phyloP scores from a whole-genome alignment of 2,113 vertebrate genomes.

The Chelonoidis abingdonii region DNA sequence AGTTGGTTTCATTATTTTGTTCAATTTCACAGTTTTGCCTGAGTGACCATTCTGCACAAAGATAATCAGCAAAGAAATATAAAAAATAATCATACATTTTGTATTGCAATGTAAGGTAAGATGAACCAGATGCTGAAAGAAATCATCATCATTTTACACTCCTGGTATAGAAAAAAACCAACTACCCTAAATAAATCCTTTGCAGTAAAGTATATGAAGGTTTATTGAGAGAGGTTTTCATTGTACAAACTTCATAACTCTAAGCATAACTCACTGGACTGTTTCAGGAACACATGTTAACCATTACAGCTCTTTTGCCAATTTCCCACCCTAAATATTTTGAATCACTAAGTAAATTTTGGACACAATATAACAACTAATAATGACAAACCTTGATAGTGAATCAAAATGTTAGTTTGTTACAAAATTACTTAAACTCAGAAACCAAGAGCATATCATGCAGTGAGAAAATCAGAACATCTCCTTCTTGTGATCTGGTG shows the following conservation, averaged over 20 bases:
- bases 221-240: neutral
- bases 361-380: neutral
- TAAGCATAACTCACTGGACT: neutral
- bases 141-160: neutral
- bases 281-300: neutral
- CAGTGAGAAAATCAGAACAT: neutral
- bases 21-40: neutral
- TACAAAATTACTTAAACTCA: neutral
- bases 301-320: neutral
- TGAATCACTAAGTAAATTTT: neutral
- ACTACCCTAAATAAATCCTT: neutral
- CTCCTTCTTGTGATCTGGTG: neutral
- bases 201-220: neutral
- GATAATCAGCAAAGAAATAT: rapidly evolving
- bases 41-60: neutral
- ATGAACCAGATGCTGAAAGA: neutral
- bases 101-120: neutral
- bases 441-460: neutral
- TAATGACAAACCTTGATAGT: neutral
- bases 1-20: neutral
- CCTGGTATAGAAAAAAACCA: neutral
- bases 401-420: neutral
- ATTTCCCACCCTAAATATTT: neutral
- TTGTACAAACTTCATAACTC: neutral
- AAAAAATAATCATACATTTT: neutral